Evolutionary conservation across 2,797 vertebrate species (phyloP).

Genomic region (Xenops minutus): DNA sequence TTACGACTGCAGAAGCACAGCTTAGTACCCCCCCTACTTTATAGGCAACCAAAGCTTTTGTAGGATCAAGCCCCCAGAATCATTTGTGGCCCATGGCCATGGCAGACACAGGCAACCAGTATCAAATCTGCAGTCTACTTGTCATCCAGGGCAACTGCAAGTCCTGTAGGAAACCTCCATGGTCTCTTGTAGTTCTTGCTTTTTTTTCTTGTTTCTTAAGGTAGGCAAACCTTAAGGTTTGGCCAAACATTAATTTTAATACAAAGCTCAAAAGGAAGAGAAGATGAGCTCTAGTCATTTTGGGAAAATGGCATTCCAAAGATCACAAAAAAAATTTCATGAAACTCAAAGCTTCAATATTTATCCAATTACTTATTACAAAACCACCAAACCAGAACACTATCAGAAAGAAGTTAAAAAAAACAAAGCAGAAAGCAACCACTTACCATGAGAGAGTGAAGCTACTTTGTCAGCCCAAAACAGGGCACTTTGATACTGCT

Average conservation of each 20-base stretch:
- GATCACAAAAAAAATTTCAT: not conserved
- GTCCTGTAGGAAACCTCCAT: not conserved
- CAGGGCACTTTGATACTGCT: constrained; percentile 99
- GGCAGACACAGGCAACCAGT: not conserved
- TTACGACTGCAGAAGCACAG: not conserved
- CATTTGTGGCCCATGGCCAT: rapidly evolving
- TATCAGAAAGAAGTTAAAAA: not conserved
- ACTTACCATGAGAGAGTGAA: constrained; percentile 94
- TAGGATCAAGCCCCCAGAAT: not conserved
- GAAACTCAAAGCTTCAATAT: not conserved
- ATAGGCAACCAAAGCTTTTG: not conserved
- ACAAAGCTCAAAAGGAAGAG: not conserved
- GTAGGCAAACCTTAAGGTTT: not conserved
- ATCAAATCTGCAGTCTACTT: not conserved
- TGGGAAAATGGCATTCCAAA: not conserved
- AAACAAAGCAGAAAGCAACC: not conserved
- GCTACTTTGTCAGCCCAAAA: constrained; percentile 99
- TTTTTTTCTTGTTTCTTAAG: not conserved
- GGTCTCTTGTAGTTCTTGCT: rapidly evolving
- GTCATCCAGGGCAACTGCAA: not conserved
- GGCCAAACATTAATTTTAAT: not conserved
- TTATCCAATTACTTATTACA: not conserved
- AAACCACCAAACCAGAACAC: not conserved
- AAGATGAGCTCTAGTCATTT: not conserved
- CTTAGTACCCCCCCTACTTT: not conserved